Evolutionary conservation across 1,140 invertebrate genomes (phyloP), one percentile per base, ranked within the genome.

Genomic region (Oryzaephilus surinamensis): DNA sequence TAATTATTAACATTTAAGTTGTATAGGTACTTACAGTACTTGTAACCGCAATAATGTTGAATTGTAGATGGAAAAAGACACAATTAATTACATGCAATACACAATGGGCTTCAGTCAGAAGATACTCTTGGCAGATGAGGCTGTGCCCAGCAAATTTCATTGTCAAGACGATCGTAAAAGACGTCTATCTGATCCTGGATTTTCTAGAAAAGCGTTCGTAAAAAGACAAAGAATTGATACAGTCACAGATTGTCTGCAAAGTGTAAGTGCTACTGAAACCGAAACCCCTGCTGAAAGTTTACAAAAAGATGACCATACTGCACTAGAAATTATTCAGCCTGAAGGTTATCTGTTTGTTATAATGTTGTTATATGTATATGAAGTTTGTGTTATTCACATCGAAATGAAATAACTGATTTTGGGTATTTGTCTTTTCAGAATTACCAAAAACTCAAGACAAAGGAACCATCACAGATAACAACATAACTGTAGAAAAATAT

Each of bases 31-130:
- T n/a, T n/a, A n/a, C n/a, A n/a, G n/a, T 21, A 8, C 5, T 21
- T 21, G 10, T 21, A 8, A 6, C 19, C 5, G 1, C 19, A 8
- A 21, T 6, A 6, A 21, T 24, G 8, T 33, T 45, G 32, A 19
- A 20, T 52, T 56, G 38, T 38, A 54, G 49, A 40, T 55, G 27
- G 48, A 41, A 52, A 52, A 55, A 45, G 54, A 56, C 44, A 56
- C 51, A 52, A 38, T 43, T n/a, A 54, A 57, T 43, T 57, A 47
- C 42, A 57, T 47, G 41, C 6, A 48, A 30, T 54, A 55, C 44
- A 35, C 46, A 40, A 11, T 58, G 12, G 51, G 51, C 50, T 1
- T 51, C 32, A 5, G 51, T 55, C 11, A 43, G 41, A 14, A 36
- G 50, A 18, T n/a, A 13, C 55, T 8, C 45, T 45, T 2, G 47